Evolutionary conservation across 2,113 vertebrate genomes (phyloP).

Genomic region (Sylvicapra grimmia): DNA sequence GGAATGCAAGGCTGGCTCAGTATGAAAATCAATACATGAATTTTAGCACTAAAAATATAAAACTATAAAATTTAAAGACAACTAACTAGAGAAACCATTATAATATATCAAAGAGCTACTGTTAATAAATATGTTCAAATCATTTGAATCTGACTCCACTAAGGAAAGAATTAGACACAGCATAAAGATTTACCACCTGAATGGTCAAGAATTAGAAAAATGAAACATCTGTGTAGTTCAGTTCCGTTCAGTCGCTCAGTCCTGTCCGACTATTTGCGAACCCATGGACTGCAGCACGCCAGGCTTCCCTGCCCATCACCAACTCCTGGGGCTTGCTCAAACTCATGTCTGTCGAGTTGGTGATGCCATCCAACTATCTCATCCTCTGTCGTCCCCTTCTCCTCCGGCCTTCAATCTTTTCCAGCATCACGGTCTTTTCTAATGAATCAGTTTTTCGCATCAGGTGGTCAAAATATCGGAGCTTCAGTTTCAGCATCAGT

Average conservation of each 20-base stretch:
- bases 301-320: not conserved
- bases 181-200: not conserved
- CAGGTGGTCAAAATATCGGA: not conserved
- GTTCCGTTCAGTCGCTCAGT: not conserved
- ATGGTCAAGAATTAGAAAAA: not conserved
- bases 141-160: not conserved
- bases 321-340: not conserved
- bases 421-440: not conserved
- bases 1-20: not conserved
- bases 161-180: not conserved
- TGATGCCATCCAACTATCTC: not conserved
- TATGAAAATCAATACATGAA: not conserved
- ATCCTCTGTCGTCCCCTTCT: not conserved
- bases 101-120: not conserved
- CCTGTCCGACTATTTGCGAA: not conserved
- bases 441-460: not conserved
- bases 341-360: not conserved
- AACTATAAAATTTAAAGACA: not conserved
- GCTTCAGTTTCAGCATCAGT: not conserved
- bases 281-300: not conserved
- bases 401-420: not conserved
- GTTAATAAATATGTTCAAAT: not conserved
- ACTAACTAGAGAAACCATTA: not conserved
- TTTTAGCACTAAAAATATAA: not conserved
- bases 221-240: not conserved